A percentile compares a stretch with the other conserved stretches of the same genome.
Evolutionary conservation across 2,797 vertebrate genomes (phyloP).

Genomic region (Ispidina lecontei): DNA sequence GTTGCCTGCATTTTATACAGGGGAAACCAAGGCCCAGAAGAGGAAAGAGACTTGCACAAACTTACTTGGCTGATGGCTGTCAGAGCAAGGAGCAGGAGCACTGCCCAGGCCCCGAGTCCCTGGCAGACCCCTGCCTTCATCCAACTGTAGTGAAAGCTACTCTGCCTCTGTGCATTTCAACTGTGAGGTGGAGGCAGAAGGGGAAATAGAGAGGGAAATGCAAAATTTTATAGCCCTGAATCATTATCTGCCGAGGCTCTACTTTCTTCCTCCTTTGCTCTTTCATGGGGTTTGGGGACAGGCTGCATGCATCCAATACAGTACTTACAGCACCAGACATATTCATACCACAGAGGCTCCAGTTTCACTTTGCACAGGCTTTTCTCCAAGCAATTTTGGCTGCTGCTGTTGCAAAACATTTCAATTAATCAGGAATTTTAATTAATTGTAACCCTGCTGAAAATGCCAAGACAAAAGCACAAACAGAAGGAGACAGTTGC

Average conservation of each 20-base stretch:
- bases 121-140: background rate
- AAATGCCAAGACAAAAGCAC: background rate
- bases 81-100: background rate
- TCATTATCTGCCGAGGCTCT: background rate
- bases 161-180: background rate
- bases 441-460: constrained; percentile 47
- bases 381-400: constrained; percentile 24
- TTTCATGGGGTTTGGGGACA: background rate
- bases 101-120: background rate
- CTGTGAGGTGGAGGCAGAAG: background rate
- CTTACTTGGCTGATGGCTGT: background rate
- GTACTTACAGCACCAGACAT: background rate
- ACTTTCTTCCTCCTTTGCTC: background rate
- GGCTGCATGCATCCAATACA: background rate
- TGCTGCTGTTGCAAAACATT: constrained; percentile 9
- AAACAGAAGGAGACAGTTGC: background rate
- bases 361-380: background rate
- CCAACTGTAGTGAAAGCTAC: background rate
- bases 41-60: background rate
- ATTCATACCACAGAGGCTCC: background rate
- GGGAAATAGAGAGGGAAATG: background rate
- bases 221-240: background rate
- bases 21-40: background rate
- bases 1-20: background rate
- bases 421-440: constrained; percentile 56